Evolutionary conservation across 2,888 invertebrate genomes (phyloP), one percentile per base, ranked within the genome.

Genomic region (Chrysomela aeneicollis): DNA sequence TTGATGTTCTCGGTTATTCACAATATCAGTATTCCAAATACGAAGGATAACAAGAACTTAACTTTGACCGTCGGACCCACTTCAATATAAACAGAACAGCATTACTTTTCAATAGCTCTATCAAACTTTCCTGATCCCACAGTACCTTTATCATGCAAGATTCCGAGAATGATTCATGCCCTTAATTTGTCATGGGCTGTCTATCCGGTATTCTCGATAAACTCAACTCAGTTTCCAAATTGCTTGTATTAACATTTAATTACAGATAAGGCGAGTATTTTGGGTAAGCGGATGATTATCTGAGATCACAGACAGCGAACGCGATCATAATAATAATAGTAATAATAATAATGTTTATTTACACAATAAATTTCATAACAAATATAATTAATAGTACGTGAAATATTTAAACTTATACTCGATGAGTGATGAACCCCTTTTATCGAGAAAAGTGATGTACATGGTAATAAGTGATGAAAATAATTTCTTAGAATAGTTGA

Each of bases 171-270:
- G 57, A 57, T 57, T 46, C 57, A 57, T 57, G 57, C 42, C 26
- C 17, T 15, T n/a, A 57, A 57, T 57, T 57, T 57, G 46, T 46
- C 54, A 37, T 9, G 46, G 42, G 47, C 54, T 55, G 50, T 37
- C 62, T 49, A 17, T 47, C 18, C 61, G 21, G 21, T 37, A 37
- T 59, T 51, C 32, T 35, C 51, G 59, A 51, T 42, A 60, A 57
- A 46, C 57, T 46, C 17, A 21, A 22, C 17, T 26, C 42, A 42
- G 26, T 35, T 59, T 59, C 51, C 22, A 59, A 51, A 37, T 37
- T 59, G 19, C 54, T 10, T 57, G 64, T 55, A 64, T 60, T 51
- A 55, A 60, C 55, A 51, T 55, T 55, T 55, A 59, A 18, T 35
- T 35, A 46, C 54, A 55, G 19, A 58, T 26, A 46, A 61, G 58